A percentile compares a stretch with the other conserved stretches of the same genome.
These are phyloP conservation scores for Simalia tracyae DNA, from an alignment of 2,797 vertebrate species.

Conservation along the genomic window DNA sequence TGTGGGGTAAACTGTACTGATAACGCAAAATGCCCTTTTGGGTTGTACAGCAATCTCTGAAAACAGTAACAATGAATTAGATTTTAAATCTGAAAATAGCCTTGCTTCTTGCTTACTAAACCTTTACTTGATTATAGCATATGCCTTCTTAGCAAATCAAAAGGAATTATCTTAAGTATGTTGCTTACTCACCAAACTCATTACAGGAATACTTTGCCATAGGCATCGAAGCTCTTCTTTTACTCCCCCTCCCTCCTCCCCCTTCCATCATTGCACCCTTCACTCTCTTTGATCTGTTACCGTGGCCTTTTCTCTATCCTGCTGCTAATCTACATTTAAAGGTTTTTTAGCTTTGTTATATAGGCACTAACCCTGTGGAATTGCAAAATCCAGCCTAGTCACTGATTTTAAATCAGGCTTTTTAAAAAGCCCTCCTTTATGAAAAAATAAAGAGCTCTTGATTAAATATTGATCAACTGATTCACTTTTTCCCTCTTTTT, in stretches of 20 bases:
- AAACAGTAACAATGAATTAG: slow-evolving; percentile 46
- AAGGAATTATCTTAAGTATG: slow-evolving; percentile 67
- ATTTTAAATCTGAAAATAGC: slow-evolving; percentile 50
- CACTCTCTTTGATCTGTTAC: slow-evolving; percentile 71
- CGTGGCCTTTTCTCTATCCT: slow-evolving; percentile 64
- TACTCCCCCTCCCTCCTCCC: slow-evolving; percentile 8
- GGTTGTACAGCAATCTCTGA: slow-evolving; percentile 9
- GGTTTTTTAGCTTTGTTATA: slow-evolving; percentile 52
- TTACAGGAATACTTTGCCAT: slow-evolving; percentile 70
- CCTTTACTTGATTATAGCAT: slow-evolving; percentile 68
- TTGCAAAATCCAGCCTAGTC: slow-evolving; percentile 47
- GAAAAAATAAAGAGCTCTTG: slow-evolving; percentile 43
- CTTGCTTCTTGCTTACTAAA: slow-evolving; percentile 55
- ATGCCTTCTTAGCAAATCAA: slow-evolving; percentile 73
- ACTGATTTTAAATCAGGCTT: slow-evolving; percentile 43
- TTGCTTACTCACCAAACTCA: slow-evolving; percentile 75
- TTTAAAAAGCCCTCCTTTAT: slow-evolving; percentile 21
- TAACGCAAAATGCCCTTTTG: slow-evolving; percentile 1
- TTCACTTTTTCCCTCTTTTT: slow-evolving; percentile 17
- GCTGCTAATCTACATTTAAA: slow-evolving; percentile 73
- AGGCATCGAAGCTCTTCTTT: slow-evolving; percentile 47
- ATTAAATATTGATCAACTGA: slow-evolving; percentile 45
- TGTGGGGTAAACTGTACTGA: slow-evolving; percentile 18
- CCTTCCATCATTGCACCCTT: neutral
- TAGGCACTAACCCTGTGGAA: slow-evolving; percentile 47